These are phyloP conservation scores for Paracentrotus lividus DNA, from an alignment of 53 echinoderm and acorn worm species.

Conservation along the genomic window DNA sequence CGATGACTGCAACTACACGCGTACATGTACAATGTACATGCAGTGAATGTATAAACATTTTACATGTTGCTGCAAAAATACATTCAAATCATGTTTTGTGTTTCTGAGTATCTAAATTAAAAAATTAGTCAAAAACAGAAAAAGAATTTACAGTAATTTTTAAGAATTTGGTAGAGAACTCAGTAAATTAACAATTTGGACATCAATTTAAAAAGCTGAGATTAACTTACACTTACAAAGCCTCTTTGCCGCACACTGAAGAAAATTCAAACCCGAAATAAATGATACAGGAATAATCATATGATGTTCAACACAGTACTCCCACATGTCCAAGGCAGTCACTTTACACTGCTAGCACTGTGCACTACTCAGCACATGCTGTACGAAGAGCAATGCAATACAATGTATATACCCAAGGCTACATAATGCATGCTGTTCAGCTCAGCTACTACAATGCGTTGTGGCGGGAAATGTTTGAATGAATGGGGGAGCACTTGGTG, in stretches of 20 bases:
- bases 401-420: not conserved
- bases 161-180: not conserved
- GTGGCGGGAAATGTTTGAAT: slow-evolving; percentile 66
- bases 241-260: not conserved
- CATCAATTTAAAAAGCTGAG: not conserved
- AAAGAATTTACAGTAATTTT: not conserved
- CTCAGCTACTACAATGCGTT: not conserved
- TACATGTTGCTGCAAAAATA: too few species aligned
- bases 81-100: too few species aligned
- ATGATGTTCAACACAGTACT: not conserved
- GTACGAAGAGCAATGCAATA: not conserved
- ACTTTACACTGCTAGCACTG: not conserved
- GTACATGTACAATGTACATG: too few species aligned
- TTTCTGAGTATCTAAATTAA: too few species aligned
- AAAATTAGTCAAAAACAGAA: too few species aligned
- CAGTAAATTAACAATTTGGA: not conserved
- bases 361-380: not conserved
- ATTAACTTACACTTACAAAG: not conserved
- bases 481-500: not conserved
- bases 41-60: too few species aligned
- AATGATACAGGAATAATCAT: not conserved
- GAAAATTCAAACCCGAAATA: not conserved
- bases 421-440: too few species aligned
- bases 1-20: too few species aligned
- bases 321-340: not conserved